These are phyloP conservation scores for Heterodera filipjevi DNA, from an alignment of 2,888 invertebrate species.

Conservation along the genomic window DNA sequence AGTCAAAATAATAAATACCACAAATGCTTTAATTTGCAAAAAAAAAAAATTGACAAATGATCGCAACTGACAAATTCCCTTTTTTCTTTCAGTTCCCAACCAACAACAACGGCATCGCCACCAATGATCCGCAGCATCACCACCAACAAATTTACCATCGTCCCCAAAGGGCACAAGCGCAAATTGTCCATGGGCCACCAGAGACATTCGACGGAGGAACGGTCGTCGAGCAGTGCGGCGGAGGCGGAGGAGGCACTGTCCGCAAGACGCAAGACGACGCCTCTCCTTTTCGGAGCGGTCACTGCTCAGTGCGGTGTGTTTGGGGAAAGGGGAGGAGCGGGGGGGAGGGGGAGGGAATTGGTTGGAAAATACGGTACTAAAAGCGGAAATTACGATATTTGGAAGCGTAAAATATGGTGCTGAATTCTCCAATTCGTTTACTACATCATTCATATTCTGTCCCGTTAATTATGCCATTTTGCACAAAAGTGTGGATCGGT, in stretches of 20 bases:
- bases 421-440: no score
- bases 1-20: neutral
- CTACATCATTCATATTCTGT: no score
- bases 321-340: neutral
- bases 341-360: neutral
- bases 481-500: slow-evolving; percentile 51
- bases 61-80: no score
- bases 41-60: no score
- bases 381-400: no score
- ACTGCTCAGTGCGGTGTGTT: slow-evolving; percentile 52
- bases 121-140: neutral
- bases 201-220: slow-evolving; percentile 22
- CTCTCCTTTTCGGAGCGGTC: slow-evolving; percentile 58
- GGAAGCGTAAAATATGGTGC: no score
- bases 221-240: neutral
- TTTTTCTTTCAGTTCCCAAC: slow-evolving; percentile 8
- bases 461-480: slow-evolving; percentile 58
- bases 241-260: slow-evolving; percentile 18
- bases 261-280: slow-evolving; percentile 29
- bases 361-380: neutral
- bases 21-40: no score
- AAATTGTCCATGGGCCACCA: slow-evolving; percentile 30
- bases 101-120: neutral
- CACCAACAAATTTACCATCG: neutral
- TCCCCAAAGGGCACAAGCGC: slow-evolving; percentile 8